These are phyloP conservation scores for Cyphomyrus discorhynchus DNA, from an alignment of 2,113 vertebrate species.

Conservation along the genomic window DNA sequence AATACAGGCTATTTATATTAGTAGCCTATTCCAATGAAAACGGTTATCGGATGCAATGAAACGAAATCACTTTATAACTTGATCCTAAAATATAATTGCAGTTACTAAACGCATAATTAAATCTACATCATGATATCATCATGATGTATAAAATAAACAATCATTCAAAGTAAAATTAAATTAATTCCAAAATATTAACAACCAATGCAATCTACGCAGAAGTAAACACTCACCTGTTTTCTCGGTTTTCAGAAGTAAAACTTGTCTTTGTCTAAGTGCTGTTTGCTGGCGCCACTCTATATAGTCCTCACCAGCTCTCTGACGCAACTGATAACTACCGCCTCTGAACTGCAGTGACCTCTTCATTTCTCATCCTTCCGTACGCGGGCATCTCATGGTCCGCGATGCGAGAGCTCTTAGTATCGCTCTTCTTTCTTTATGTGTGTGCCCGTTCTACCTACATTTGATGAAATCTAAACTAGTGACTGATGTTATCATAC, in stretches of 20 bases:
- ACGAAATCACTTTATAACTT: background rate
- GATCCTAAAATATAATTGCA: background rate
- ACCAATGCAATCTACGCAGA: background rate
- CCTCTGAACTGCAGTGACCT: slow-evolving; percentile 46
- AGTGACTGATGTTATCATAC: background rate
- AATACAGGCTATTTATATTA: background rate
- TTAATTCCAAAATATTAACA: background rate
- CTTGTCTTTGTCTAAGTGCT: slow-evolving; percentile 3
- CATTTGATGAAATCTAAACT: background rate
- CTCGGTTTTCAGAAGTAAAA: slow-evolving; percentile 29
- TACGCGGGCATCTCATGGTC: background rate
- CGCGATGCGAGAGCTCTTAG: background rate
- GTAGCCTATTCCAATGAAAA: background rate
- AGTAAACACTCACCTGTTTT: slow-evolving; percentile 45
- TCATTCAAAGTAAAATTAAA: background rate
- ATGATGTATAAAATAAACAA: background rate
- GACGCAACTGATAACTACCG: slow-evolving; percentile 40
- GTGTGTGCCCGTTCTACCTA: background rate
- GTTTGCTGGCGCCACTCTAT: slow-evolving; percentile 34
- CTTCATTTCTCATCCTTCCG: background rate
- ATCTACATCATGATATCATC: background rate
- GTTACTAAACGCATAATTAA: background rate
- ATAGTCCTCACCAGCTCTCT: slow-evolving; percentile 40
- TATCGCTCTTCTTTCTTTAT: slow-evolving; percentile 4
- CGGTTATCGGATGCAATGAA: background rate